Base-by-base conservation (phyloP, 1,140 invertebrate species). In the Drosophila ercepeae region DNA sequence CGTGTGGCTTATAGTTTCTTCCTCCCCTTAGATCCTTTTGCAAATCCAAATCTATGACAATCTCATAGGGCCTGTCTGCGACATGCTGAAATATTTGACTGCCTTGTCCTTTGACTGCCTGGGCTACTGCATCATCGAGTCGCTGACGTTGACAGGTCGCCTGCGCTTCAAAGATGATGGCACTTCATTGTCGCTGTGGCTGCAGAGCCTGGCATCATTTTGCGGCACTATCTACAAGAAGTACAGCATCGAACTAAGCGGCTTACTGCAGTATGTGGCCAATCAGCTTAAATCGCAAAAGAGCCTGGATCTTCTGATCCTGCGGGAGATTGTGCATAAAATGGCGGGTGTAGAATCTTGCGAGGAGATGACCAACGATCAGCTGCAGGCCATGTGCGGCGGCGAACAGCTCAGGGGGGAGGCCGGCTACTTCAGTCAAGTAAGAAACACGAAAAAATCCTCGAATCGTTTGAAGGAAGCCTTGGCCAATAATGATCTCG, bases 21-120 rank as follows among this genome's bases (percentile, higher is more conserved):
- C 36, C 5, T 23, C 34, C 67, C 45, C 76, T 55, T 75, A 95
- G 94, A 93, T 98, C 25, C 91, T 98, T 21, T 92, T 95, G 57
- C 97, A 99, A 93, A 98, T 99, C 73, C 98, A 99, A 93, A 94
- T 97, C 13, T 99, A 98, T 92, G 98, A 99, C 92, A 99, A 99
- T 92, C 94, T 99, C 42, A 99, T 96, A 69, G 94, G 95, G 23
- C 98, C 98, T 9, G 98, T 99, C 8, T 98, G 99, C 27, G 99
- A 99, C 91, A 98, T 98, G 0, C 93, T 99, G 32, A 99, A 99
- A 92, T 99, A 98, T 92, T 93, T 99, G 74, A 99, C 98, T 19
- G 96, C 95, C 54, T 93, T 99, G 39, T 99, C 98, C 0, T 99
- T 99, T 89, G 99, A 99, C 92, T 96, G 99, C 51, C 93, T 99